Evolutionary conservation across 2,888 invertebrate species (phyloP), one percentile per base, ranked within the genome.

Genomic region (Achlya flavicornis): DNA sequence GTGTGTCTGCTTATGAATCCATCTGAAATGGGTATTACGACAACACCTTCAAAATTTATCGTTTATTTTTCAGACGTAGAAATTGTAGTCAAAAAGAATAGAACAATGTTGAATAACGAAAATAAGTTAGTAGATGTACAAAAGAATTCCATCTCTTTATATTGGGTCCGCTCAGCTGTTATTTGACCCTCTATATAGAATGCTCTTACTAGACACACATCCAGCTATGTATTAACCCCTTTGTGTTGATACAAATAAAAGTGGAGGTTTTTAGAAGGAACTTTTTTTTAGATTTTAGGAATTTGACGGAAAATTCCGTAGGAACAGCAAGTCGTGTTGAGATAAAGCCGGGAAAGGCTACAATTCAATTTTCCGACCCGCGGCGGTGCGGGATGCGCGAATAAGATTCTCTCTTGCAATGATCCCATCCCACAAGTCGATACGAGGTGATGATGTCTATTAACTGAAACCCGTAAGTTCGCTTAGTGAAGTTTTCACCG

Each of bases 331-430:
- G 61, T 72, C 70, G 67, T 75, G 69, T 76, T 72, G 69, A 79
- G 83, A 84, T 81, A 82, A 81, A 79, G 77, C 76, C 69, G 72
- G 75, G 69, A 73, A 77, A 83, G 83, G 81, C 84, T 80, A 87
- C 88, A 85, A 89, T 89, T 89, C 85, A 88, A 89, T 89, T 89
- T 88, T 83, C 85, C 85, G 82, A 75, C 66, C 70, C 71, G 71
- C 67, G 64, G 71, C 67, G 63, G 61, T 61, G 68, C 26, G 26
- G 26, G 26, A 1, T 1, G 57, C 65, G 70, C 65, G 65, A 70
- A 73, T 72, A 73, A 68, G 73, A 71, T 75, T 71, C 68, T 66
- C 66, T 68, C 64, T 66, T 66, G 58, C 57, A 65, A 62, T 68
- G 57, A 64, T 66, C 63, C 62, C 26, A 58, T 32, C 53, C 57